Percentiles rank a stretch among this genome's conserved stretches.
These are phyloP conservation scores for Idaea dimidiata DNA, from an alignment of 2,888 invertebrate species.

Conservation along the genomic window DNA sequence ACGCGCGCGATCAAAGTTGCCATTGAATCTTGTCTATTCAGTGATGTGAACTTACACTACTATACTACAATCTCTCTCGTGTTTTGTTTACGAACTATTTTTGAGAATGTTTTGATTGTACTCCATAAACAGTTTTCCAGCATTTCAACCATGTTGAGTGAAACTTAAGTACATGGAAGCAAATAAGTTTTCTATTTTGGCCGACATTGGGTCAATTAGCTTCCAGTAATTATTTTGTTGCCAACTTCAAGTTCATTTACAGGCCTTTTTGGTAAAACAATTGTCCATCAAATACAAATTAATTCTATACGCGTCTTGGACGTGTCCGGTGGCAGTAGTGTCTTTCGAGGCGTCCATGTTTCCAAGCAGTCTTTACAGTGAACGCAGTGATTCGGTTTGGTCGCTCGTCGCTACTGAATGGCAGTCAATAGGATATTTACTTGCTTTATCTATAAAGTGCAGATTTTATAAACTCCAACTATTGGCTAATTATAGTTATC, in stretches of 20 bases:
- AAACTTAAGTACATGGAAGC: neutral
- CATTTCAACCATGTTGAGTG: neutral
- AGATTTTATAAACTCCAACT: conserved; percentile 53
- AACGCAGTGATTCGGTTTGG: conserved; percentile 67
- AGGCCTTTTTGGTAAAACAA: conserved; percentile 66
- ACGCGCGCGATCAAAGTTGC: conserved; percentile 54
- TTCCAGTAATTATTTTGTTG: conserved; percentile 34
- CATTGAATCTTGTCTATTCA: conserved; percentile 69
- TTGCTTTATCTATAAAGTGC: conserved; percentile 55
- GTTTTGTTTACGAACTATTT: conserved; percentile 18
- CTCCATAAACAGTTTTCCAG: conserved; percentile 1
- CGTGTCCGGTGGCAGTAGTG: conserved; percentile 65
- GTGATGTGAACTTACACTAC: conserved; percentile 65
- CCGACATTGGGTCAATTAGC: conserved; percentile 37
- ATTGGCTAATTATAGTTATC: conserved; percentile 63
- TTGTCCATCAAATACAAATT: conserved; percentile 71
- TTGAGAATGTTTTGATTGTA: conserved; percentile 5
- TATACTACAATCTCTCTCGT: conserved; percentile 29
- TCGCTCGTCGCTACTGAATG: conserved; percentile 63
- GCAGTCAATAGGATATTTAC: conserved; percentile 48
- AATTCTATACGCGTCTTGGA: conserved; percentile 72
- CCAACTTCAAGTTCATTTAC: conserved; percentile 47
- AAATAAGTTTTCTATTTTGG: conserved; percentile 28
- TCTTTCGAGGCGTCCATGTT: conserved; percentile 72
- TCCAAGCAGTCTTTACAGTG: conserved; percentile 69